Conservation (phyloP, 2,888 invertebrate genomes). For the Drosophila nigricruria region DNA sequence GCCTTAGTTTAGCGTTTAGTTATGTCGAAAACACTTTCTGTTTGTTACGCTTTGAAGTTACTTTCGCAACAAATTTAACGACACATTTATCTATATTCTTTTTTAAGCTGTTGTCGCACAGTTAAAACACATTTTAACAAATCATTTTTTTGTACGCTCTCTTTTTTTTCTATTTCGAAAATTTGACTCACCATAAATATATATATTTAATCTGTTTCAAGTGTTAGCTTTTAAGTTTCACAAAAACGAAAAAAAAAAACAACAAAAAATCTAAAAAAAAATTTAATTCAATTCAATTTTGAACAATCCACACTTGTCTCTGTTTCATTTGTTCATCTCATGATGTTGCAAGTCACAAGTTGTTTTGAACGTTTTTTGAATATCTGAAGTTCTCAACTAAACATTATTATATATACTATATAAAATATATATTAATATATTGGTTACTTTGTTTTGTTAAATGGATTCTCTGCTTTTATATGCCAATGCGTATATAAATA, state of each 20-base stretch:
- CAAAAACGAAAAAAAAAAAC: slow-evolving; percentile 1
- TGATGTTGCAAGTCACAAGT: slow-evolving; percentile 76
- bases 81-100: slow-evolving; percentile 28
- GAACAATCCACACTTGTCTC: slow-evolving; percentile 55
- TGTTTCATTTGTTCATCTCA: slow-evolving; percentile 78
- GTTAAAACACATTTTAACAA: slow-evolving; percentile 33
- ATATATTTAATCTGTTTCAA: slow-evolving; percentile 54
- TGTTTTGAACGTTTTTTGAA: slow-evolving; percentile 53
- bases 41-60: slow-evolving; percentile 66
- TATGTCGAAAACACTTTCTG: slow-evolving; percentile 59
- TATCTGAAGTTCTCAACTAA: slow-evolving; percentile 54
- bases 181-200: slow-evolving; percentile 44
- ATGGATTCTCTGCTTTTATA: slow-evolving; percentile 66
- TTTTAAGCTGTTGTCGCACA: slow-evolving; percentile 53
- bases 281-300: slow-evolving; percentile 14
- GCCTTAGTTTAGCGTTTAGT: slow-evolving; percentile 55
- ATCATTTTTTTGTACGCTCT: slow-evolving; percentile 50
- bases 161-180: slow-evolving; percentile 34
- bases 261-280: neutral
- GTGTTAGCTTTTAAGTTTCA: slow-evolving; percentile 58
- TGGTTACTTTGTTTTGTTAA: slow-evolving; percentile 74
- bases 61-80: slow-evolving; percentile 38
- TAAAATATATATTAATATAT: slow-evolving; percentile 35
- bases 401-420: slow-evolving; percentile 33
- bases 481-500: slow-evolving; percentile 42